Evolutionary conservation across 2,797 vertebrate species (phyloP), one percentile per base, ranked within the genome.

Genomic region (Dryobates pubescens): DNA sequence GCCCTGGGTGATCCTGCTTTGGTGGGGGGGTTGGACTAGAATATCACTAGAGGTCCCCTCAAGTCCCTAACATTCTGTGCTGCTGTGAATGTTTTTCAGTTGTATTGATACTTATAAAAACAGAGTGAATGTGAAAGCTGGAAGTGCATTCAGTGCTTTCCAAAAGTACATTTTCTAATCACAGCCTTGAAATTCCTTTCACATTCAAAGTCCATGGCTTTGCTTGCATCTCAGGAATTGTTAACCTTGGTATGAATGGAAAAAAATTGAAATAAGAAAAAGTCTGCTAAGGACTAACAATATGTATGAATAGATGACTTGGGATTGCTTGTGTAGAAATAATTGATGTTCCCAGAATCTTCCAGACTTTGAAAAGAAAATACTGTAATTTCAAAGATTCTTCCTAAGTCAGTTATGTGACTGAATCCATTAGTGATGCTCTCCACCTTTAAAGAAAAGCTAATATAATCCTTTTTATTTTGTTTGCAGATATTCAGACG

Each of bases 401-500:
- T 76, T 92, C 24, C 43, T 24, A 4, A n/a, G 10, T 64, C 26
- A 81, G 0, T 53, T 74, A 62, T n/a, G 6, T 57, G 87, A 59
- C 24, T 76, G 13, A 65, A 75, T 86, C 13, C 20, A 14, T 79
- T 78, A 79, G 4, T 78, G n/a, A 11, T 62, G 59, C 29, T 34
- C 9, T 72, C 24, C 12, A 54, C 7, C 59, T 57, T 70, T 82
- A 90, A 90, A 75, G 38, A 61, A 88, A 69, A 38, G 3, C 41
- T 96, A 92, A 97, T 94, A 32, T 30, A 62, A 79, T 72, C 67
- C 26, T 18, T 91, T 91, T 87, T 27, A 27, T 97, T 96, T 90
- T 95, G 17, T 89, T 97, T 96, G 68, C 98, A 99, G 99, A 99
- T 99, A 97, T 99, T 99, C 97, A 98, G 99, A 79, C 98, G 99